Percentiles rank a stretch among this genome's conserved stretches.
Conservation (phyloP, 1,140 invertebrate species). For the Manduca sexta region DNA sequence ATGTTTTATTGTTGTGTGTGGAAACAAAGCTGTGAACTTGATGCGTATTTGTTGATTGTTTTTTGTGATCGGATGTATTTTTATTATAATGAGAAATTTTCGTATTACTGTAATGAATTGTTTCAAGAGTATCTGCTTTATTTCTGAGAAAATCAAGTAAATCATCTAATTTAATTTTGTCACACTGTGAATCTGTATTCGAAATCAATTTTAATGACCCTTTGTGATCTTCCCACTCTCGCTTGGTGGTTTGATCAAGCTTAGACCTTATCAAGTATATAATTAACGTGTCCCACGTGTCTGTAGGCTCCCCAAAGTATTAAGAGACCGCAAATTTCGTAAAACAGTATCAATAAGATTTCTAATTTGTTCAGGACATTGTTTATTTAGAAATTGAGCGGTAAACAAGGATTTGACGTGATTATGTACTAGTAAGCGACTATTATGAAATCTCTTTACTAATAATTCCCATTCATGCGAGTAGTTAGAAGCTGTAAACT, state of each 20-base stretch:
- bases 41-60: no score
- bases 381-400: slow-evolving; percentile 10
- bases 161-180: slow-evolving; percentile 14
- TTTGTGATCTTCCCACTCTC: slow-evolving; percentile 21
- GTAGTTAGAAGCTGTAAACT: slow-evolving; percentile 18
- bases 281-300: slow-evolving; percentile 20
- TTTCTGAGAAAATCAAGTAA: slow-evolving; percentile 19
- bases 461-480: slow-evolving; percentile 13
- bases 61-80: not conserved
- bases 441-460: slow-evolving; percentile 14
- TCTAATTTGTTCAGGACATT: slow-evolving; percentile 14
- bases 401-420: slow-evolving; percentile 22
- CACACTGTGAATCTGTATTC: not conserved
- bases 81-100: slow-evolving; percentile 1
- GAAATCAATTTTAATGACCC: slow-evolving; percentile 3
- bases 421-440: slow-evolving; percentile 11
- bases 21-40: slow-evolving; percentile 12
- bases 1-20: slow-evolving; percentile 3
- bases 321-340: slow-evolving; percentile 21
- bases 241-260: slow-evolving; percentile 18
- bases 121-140: slow-evolving; percentile 20
- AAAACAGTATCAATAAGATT: slow-evolving; percentile 20
- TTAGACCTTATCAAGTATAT: slow-evolving; percentile 21
- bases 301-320: slow-evolving; percentile 15
- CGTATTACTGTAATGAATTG: slow-evolving; percentile 7